A percentile compares a stretch with the other conserved stretches of the same genome.
phyloP scores from a whole-genome alignment of 2,113 vertebrate genomes.

The Hiodon tergisus region DNA sequence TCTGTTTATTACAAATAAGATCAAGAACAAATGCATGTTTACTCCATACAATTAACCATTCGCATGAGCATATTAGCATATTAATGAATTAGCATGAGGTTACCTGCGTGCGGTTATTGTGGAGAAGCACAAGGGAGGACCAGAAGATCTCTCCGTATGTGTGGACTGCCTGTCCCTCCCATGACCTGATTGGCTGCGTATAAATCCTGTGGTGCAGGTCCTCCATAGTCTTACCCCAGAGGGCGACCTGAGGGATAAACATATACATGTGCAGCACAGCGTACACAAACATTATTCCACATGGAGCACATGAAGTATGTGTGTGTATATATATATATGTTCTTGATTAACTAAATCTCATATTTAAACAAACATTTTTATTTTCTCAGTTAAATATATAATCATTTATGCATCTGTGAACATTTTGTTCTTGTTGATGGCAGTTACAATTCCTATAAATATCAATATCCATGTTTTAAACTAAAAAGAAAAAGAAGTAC shows the following conservation, averaged over 20 bases:
- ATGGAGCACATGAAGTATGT: background rate
- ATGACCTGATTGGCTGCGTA: constrained; percentile 58
- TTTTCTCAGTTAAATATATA: too few relatives aligned
- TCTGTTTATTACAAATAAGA: background rate
- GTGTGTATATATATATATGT: background rate
- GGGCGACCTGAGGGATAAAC: constrained; percentile 48
- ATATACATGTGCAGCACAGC: background rate
- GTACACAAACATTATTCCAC: background rate
- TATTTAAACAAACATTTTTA: too few relatives aligned
- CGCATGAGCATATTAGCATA: background rate
- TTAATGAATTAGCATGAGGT: background rate
- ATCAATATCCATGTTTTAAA: too few relatives aligned
- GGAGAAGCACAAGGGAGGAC: constrained; percentile 62
- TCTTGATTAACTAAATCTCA: background rate
- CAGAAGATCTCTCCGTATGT: constrained; percentile 67
- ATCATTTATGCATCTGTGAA: too few relatives aligned
- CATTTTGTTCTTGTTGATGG: too few relatives aligned
- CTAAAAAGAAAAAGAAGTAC: too few relatives aligned
- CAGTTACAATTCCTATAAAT: too few relatives aligned
- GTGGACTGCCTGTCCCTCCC: constrained; percentile 65
- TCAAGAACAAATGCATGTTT: background rate
- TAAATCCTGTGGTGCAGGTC: constrained; percentile 59
- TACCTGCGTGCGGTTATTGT: constrained; percentile 62
- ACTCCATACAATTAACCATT: background rate
- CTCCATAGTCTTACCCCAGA: constrained; percentile 63